Conservation (phyloP, 1,140 invertebrate genomes). For the Oedothorax gibbosus region DNA sequence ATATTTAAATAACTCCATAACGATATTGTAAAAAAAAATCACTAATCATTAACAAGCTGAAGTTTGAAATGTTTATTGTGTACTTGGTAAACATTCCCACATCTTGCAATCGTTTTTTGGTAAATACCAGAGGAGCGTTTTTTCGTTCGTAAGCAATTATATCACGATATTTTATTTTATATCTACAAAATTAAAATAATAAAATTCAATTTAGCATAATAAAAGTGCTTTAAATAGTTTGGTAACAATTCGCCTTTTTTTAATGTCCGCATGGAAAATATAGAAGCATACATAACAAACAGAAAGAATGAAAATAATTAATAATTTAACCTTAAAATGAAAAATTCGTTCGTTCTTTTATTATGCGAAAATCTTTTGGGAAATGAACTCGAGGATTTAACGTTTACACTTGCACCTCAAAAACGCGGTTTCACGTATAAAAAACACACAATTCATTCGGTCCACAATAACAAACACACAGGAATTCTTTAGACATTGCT, state of each 20-base stretch:
- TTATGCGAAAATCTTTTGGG: constrained; percentile 15
- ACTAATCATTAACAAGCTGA: background rate
- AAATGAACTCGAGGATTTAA: constrained; percentile 32
- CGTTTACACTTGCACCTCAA: constrained; percentile 23
- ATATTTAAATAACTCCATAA: background rate
- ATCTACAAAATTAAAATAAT: background rate
- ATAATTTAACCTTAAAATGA: constrained; percentile 54
- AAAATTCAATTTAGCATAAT: constrained; percentile 1
- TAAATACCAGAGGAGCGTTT: background rate
- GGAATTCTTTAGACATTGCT: constrained; percentile 34
- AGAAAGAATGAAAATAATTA: constrained; percentile 51
- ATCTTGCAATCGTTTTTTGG: background rate
- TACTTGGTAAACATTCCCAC: background rate
- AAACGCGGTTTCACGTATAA: constrained; percentile 48
- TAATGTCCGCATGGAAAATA: background rate
- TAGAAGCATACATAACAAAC: constrained; percentile 23
- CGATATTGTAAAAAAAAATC: background rate
- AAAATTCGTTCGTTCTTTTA: constrained; percentile 42
- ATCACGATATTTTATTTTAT: constrained; percentile 1
- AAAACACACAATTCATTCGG: background rate
- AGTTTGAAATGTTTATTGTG: background rate
- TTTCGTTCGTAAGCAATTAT: background rate
- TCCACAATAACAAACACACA: constrained; percentile 22
- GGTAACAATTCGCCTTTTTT: constrained; percentile 7
- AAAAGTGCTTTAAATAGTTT: constrained; percentile 7